phyloP scores from a whole-genome alignment of 2,888 invertebrate genomes.

The Xestia sexstrigata region DNA sequence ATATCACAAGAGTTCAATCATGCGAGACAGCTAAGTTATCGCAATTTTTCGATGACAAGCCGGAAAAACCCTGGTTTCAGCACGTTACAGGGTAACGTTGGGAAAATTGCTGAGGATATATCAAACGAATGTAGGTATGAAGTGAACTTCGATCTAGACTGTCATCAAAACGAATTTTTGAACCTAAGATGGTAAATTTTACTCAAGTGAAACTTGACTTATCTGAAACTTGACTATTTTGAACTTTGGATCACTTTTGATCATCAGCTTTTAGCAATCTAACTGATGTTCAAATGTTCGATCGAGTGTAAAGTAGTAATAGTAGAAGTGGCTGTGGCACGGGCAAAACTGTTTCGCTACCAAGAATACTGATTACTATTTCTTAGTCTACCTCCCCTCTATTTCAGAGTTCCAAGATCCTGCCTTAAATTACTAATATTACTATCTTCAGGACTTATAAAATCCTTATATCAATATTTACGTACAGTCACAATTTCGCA shows the following conservation, averaged over 20 bases:
- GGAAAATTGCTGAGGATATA: conserved; percentile 19
- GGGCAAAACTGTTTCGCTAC: not conserved
- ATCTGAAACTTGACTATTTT: not conserved
- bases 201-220: not conserved
- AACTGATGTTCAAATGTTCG: not conserved
- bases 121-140: not conserved
- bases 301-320: not conserved
- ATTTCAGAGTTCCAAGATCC: not conserved
- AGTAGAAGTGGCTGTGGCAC: not conserved
- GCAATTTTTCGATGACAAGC: conserved; percentile 36
- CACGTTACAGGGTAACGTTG: conserved; percentile 2
- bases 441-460: conserved; percentile 21
- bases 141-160: not conserved
- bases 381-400: not conserved
- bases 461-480: too few relatives aligned
- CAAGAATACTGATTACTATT: not conserved
- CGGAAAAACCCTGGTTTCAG: conserved; percentile 23
- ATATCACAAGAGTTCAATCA: conserved; percentile 21
- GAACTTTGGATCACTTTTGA: not conserved
- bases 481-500: conserved; percentile 2
- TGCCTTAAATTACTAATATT: not conserved
- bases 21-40: conserved; percentile 15
- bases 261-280: not conserved
- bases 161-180: not conserved
- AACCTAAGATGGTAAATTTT: not conserved